Evolutionary conservation across 2,888 invertebrate genomes (phyloP), one percentile per base, ranked within the genome.

Genomic region (Ochropacha duplaris): DNA sequence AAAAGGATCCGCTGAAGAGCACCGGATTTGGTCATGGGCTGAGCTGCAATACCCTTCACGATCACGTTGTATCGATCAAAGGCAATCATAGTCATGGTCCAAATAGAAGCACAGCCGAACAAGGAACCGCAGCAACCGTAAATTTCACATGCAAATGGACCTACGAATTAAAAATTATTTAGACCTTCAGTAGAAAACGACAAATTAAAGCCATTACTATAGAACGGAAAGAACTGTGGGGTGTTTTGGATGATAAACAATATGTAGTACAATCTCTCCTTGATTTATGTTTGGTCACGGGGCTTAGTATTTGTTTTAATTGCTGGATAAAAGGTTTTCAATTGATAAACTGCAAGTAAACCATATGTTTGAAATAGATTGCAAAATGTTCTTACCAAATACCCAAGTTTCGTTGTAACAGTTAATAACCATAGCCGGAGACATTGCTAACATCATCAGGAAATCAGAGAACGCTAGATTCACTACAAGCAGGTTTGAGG

Each of bases 1-100:
- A 94, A 93, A 4, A 96, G 85, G 68, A 98, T 96, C 76, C 97
- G 95, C 51, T 96, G 84, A 64, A 97, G 87, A 39, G 97, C 97
- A 65, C 96, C 95, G 72, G 96, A 97, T 78, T 95, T 96, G 56
- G 96, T 96, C 94, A 98, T 94, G 24, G 97, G 97, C 74, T 96
- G 95, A n/a, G 96, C 98, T 56, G 97, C 95, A 73, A 98, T 94
- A 72, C 98, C 97, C 88, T 97, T 97, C 44, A 98, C 98, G 81
- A 98, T 98, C 58, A 98, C 98, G 84, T 97, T 97, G 94, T 98
- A 98, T 71, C 98, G 95, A 86, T 98, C 98, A 78, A 98, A 94
- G 59, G 98, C 97, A 71, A 98, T 98, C 95, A 96, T 95, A 16
- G 96, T 96, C 97, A 98, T 97, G 31, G 97, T 96, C 97, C 98